Conservation (phyloP, 2,113 vertebrate genomes). For the Ammodramus savannarum region DNA sequence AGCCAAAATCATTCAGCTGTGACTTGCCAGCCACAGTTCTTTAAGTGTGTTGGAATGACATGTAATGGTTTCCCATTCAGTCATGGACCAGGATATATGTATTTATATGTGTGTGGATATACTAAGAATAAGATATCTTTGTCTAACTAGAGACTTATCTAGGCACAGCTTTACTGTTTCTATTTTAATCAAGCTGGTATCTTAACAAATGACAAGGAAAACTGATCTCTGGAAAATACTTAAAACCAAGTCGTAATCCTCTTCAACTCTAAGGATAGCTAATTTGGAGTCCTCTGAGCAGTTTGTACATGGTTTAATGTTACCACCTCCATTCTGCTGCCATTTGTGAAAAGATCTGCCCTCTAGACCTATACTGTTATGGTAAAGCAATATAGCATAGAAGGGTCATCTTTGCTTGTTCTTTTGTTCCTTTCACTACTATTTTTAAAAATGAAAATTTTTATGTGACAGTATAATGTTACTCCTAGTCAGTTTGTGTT, state of each 20-base stretch:
- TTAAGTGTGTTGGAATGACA: slow-evolving; percentile 23
- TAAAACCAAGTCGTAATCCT: slow-evolving; percentile 7
- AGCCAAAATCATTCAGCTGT: slow-evolving; percentile 73
- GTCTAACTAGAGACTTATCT: neutral
- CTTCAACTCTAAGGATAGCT: neutral
- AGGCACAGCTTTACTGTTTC: neutral
- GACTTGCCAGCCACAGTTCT: slow-evolving; percentile 26
- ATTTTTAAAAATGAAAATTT: neutral
- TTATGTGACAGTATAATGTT: neutral
- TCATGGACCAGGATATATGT: neutral
- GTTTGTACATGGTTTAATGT: neutral
- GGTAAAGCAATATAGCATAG: neutral
- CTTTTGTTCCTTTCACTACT: neutral
- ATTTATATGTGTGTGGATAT: neutral
- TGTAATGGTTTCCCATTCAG: neutral
- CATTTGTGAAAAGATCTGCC: neutral
- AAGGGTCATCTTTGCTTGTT: neutral
- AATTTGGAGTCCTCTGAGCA: neutral
- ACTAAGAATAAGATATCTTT: neutral
- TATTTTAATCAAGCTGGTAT: neutral
- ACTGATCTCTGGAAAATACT: slow-evolving; percentile 11
- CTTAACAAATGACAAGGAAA: slow-evolving; percentile 23
- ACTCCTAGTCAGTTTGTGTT: neutral
- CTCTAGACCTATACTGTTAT: neutral
- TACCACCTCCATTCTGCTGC: neutral